Conservation (phyloP, 2,797 vertebrate species). For the Hafferia zeledoni region DNA sequence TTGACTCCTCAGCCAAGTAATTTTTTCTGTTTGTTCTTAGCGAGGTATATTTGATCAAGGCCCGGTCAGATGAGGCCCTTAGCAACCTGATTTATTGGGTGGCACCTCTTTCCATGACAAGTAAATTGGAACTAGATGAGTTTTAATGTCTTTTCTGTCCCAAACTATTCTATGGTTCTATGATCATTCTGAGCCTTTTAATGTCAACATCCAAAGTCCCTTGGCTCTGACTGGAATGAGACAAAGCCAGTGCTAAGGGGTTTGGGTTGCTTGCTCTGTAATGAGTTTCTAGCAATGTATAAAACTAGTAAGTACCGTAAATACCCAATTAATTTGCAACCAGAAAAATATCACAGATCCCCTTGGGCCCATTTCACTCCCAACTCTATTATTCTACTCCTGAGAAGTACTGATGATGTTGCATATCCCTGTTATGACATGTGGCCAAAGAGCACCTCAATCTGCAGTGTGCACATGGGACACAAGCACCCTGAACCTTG, state of each 20-base stretch:
- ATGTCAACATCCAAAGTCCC: background rate
- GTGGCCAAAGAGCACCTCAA: background rate
- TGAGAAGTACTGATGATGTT: background rate
- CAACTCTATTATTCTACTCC: background rate
- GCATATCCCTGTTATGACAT: background rate
- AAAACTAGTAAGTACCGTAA: background rate
- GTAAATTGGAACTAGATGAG: background rate
- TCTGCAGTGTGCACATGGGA: background rate
- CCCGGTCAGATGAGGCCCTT: rapidly evolving
- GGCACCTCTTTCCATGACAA: background rate
- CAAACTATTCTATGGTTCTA: background rate
- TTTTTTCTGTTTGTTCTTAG: background rate
- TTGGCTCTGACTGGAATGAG: background rate
- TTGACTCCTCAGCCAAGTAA: background rate
- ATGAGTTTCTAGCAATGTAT: background rate
- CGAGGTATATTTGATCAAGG: background rate
- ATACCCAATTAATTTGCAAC: background rate
- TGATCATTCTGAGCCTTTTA: background rate
- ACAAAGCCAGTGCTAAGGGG: background rate
- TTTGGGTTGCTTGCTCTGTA: background rate
- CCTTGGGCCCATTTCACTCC: background rate
- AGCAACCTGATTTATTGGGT: background rate
- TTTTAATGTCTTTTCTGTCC: background rate
- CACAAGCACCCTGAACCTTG: background rate
- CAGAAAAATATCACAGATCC: background rate